Percentiles rank a stretch among this genome's conserved stretches.
Evolutionary conservation across 2,888 invertebrate species (phyloP).

Genomic region (Zhengitettix transpicula): DNA sequence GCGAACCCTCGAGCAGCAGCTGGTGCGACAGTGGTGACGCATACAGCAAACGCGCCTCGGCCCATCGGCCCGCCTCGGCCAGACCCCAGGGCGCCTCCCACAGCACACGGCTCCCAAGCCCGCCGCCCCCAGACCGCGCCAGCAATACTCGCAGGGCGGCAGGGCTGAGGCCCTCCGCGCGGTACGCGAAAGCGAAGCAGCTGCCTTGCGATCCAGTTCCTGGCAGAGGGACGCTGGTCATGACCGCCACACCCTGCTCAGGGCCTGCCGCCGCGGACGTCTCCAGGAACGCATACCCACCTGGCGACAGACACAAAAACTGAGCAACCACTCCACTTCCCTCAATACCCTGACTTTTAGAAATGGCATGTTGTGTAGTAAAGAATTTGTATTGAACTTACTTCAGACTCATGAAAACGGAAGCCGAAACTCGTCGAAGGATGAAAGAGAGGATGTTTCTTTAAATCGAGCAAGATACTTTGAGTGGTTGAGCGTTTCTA

Average conservation of each 20-base stretch:
- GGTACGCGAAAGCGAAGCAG: conserved; percentile 19
- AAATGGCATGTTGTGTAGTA: too few relatives aligned
- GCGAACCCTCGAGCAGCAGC: conserved; percentile 25
- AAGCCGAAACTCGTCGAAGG: too few relatives aligned
- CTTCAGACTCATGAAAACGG: too few relatives aligned
- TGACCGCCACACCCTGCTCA: neutral
- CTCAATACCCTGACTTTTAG: neutral
- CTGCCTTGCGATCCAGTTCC: neutral
- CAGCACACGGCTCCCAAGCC: conserved; percentile 16
- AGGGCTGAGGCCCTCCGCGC: conserved; percentile 7
- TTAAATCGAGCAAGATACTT: too few relatives aligned
- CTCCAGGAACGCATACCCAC: neutral
- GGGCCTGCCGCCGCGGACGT: neutral
- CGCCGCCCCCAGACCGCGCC: neutral
- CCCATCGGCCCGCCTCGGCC: conserved; percentile 19
- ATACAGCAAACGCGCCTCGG: conserved; percentile 23
- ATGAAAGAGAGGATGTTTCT: too few relatives aligned
- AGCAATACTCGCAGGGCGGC: conserved; percentile 2
- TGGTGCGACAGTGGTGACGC: conserved; percentile 22
- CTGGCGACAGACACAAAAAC: neutral
- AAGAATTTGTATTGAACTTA: too few relatives aligned
- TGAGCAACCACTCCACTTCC: neutral
- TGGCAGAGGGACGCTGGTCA: neutral
- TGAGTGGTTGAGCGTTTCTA: too few relatives aligned
- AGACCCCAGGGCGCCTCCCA: conserved; percentile 20